Percentiles rank a stretch among this genome's conserved stretches.
phyloP scores from a whole-genome alignment of 2,113 vertebrate genomes.

The Perca fluviatilis region DNA sequence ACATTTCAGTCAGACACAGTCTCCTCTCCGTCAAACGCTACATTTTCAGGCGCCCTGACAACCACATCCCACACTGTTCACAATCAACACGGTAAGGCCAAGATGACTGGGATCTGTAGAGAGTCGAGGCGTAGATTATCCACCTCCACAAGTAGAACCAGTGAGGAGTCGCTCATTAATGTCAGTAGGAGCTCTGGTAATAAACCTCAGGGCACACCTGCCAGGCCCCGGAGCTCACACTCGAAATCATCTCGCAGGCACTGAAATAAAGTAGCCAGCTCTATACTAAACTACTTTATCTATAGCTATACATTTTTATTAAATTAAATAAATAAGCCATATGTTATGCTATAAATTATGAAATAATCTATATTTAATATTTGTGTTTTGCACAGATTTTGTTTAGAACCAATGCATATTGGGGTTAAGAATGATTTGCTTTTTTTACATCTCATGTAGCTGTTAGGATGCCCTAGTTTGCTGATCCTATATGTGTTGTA shows the following conservation, averaged over 20 bases:
- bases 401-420: neutral
- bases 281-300: neutral
- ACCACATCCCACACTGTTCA: slow-evolving; percentile 23
- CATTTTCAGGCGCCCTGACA: slow-evolving; percentile 24
- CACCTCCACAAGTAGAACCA: slow-evolving; percentile 37
- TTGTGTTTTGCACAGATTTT: slow-evolving; percentile 2
- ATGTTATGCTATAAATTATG: neutral
- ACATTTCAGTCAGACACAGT: neutral
- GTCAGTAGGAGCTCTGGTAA: slow-evolving; percentile 30
- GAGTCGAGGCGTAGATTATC: slow-evolving; percentile 61
- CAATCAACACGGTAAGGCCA: slow-evolving; percentile 32
- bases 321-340: neutral
- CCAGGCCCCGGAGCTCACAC: slow-evolving; percentile 61
- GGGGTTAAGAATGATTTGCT: neutral
- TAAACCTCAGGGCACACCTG: slow-evolving; percentile 46
- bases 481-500: slow-evolving; percentile 37
- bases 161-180: slow-evolving; percentile 50
- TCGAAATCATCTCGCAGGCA: slow-evolving; percentile 60
- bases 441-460: slow-evolving; percentile 2
- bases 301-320: neutral
- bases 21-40: slow-evolving; percentile 32
- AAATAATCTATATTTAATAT: neutral
- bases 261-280: slow-evolving; percentile 13
- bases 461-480: slow-evolving; percentile 1
- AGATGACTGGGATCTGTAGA: slow-evolving; percentile 49